Conservation (phyloP, 2,113 vertebrate genomes). For the Columba janthina region DNA sequence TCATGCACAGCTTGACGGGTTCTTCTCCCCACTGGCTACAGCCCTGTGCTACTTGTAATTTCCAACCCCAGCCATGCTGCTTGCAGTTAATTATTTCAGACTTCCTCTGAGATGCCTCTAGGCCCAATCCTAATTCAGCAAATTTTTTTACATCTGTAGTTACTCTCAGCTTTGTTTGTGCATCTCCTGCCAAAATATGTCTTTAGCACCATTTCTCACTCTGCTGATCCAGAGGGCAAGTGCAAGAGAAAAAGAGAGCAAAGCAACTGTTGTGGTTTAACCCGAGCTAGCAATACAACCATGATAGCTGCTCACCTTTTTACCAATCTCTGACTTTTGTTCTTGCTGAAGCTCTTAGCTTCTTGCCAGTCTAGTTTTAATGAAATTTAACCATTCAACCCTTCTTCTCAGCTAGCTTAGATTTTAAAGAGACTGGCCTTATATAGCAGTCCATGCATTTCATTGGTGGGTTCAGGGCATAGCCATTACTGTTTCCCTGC, state of each 20-base stretch:
- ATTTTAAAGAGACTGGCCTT: background rate
- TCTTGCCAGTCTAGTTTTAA: background rate
- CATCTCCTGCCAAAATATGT: background rate
- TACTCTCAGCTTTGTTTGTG: background rate
- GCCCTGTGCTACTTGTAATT: background rate
- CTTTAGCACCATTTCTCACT: background rate
- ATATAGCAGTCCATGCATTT: background rate
- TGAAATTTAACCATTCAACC: background rate
- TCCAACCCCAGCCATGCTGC: background rate
- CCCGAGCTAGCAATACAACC: too few relatives aligned
- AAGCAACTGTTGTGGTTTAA: background rate
- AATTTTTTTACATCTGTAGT: background rate
- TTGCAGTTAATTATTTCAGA: background rate
- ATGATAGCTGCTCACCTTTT: background rate
- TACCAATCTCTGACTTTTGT: background rate
- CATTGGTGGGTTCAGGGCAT: background rate
- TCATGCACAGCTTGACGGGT: rapidly evolving
- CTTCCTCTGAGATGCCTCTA: background rate
- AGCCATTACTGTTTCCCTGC: background rate
- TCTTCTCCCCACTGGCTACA: background rate
- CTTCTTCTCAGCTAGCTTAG: background rate
- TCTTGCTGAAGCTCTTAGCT: background rate
- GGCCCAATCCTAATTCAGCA: background rate
- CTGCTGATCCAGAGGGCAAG: background rate
- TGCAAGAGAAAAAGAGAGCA: background rate